Percentiles rank a stretch among this genome's conserved stretches.
These are phyloP conservation scores for Pempheris klunzingeri DNA, from an alignment of 2,797 vertebrate species.

Conservation along the genomic window DNA sequence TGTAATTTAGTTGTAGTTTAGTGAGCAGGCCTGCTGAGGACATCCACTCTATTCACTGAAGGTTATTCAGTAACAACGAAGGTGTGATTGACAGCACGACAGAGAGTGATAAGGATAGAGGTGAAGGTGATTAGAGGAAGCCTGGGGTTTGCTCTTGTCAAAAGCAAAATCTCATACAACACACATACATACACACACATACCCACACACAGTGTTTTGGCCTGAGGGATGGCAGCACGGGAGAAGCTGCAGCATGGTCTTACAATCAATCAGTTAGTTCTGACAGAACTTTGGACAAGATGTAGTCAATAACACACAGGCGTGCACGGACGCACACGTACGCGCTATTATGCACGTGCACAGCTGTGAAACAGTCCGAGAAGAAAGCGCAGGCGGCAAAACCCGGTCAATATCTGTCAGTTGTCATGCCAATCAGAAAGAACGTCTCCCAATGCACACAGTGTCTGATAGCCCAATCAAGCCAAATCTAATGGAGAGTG, in stretches of 20 bases:
- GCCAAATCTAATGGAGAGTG: conserved; percentile 25
- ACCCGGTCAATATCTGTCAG: conserved; percentile 64
- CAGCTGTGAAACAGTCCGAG: conserved; percentile 12
- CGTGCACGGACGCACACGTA: not conserved
- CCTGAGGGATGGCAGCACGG: conserved; percentile 26
- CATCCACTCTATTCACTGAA: conserved; percentile 16
- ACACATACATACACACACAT: not conserved
- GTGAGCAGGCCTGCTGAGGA: conserved; percentile 18
- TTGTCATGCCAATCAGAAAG: conserved; percentile 49
- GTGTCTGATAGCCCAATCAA: conserved; percentile 35
- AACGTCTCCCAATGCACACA: conserved; percentile 43
- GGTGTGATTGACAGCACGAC: conserved; percentile 55
- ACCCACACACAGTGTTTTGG: not conserved
- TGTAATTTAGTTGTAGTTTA: conserved; percentile 27
- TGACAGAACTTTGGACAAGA: conserved; percentile 59
- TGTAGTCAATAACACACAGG: conserved; percentile 45
- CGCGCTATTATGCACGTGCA: not conserved
- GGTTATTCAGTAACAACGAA: conserved; percentile 30
- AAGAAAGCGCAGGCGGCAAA: conserved; percentile 37
- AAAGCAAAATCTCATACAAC: conserved; percentile 29
- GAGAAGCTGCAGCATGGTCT: conserved; percentile 42
- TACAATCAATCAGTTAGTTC: conserved; percentile 59
- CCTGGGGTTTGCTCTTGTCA: conserved; percentile 49
- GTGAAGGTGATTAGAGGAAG: conserved; percentile 55
- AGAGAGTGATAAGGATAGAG: conserved; percentile 38